Conservation (phyloP, 2,888 invertebrate genomes). For the Protophormia terraenovae region DNA sequence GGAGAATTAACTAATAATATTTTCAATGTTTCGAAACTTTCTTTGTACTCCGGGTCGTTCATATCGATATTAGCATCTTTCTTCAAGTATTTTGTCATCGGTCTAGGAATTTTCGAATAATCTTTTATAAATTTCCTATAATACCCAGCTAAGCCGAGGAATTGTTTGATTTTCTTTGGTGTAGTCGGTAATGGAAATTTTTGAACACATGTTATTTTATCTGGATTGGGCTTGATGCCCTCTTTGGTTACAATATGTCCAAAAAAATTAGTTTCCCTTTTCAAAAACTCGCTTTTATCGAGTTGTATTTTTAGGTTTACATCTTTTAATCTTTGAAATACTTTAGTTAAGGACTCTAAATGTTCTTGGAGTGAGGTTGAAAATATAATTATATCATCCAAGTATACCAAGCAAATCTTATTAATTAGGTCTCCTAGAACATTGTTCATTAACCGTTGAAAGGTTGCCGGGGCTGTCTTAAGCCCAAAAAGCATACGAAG, state of each 20-base stretch:
- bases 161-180: slow-evolving; percentile 55
- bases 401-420: slow-evolving; percentile 1
- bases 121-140: slow-evolving; percentile 41
- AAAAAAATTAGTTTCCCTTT: not conserved
- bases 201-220: slow-evolving; percentile 35
- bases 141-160: slow-evolving; percentile 57
- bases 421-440: slow-evolving; percentile 14
- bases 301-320: slow-evolving; percentile 11
- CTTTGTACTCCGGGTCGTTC: not conserved
- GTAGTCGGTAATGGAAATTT: slow-evolving; percentile 48
- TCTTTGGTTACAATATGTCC: slow-evolving; percentile 44
- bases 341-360: not conserved
- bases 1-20: slow-evolving; percentile 15
- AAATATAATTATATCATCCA: slow-evolving; percentile 12
- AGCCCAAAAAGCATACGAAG: slow-evolving; percentile 17
- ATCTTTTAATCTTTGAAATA: not conserved
- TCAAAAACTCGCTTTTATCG: slow-evolving; percentile 9
- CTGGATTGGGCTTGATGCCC: slow-evolving; percentile 28
- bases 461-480: not conserved
- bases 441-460: not conserved
- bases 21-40: slow-evolving; percentile 36
- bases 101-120: slow-evolving; percentile 23
- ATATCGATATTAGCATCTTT: slow-evolving; percentile 4
- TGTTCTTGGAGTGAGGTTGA: slow-evolving; percentile 11
- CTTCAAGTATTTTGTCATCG: not conserved